Base-by-base conservation (phyloP, 37 sponge, comb jelly and placozoan genomes). In the Crambe crambe region DNA sequence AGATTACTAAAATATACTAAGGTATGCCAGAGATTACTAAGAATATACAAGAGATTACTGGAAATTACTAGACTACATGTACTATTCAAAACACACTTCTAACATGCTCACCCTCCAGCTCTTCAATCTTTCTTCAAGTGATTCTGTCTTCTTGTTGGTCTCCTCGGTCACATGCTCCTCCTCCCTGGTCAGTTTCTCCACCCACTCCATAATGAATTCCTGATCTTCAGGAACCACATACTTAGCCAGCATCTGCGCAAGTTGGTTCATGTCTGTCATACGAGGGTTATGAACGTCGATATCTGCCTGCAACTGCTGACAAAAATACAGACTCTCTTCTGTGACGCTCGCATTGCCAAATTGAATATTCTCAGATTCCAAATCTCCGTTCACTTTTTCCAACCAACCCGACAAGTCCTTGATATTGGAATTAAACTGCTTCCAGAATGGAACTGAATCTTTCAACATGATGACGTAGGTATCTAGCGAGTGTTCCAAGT, bases 371-470 rank as follows among this genome's bases (percentile, higher is more conserved):
- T 80, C 82, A 23, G 82, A 81, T 17, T n/a, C 76, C 43, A 85
- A 42, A 17, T 60, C 61, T 25, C n/a, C 59, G 34, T 85, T 59
- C n/a, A 58, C 73, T 0, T 56, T 56, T 0, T 23, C 37, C 30
- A 90, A n/a, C 82, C 86, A 81, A 42, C 61, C 58, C 21, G 23
- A 15, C 31, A 90, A 58, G n/a, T 40, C 26, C 10, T 43, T 36
- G 4, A 27, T 37, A 31, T 71, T 44, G 2, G 18, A n/a, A 40
- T 69, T 76, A 66, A 90, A 85, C 37, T 80, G 47, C 37, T 85
- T 80, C 90, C 90, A 90, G 32, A 82, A 62, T 40, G 90, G 90
- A 70, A 90, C 42, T 23, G 90, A 90, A 20, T 72, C 76, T 42
- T 81, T 60, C 26, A 85, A 38, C 37, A 80, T 62, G 22, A 29